A percentile compares a stretch with the other conserved stretches of the same genome.
Evolutionary conservation across 2,888 invertebrate species (phyloP).

Genomic region (Clanis bilineata): DNA sequence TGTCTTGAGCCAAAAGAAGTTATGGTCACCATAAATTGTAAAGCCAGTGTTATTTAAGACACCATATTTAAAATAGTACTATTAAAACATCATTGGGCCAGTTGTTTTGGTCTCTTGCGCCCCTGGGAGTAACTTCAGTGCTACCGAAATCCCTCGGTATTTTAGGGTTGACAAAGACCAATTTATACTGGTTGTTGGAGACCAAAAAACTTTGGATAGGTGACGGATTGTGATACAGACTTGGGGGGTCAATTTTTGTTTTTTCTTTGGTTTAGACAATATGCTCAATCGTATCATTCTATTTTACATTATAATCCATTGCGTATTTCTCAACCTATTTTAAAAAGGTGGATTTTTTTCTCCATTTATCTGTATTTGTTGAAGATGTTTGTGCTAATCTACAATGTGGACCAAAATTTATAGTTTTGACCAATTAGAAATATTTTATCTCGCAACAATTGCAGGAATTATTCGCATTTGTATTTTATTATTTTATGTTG

Average conservation of each 20-base stretch:
- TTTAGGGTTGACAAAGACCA: conserved; percentile 33
- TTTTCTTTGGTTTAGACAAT: no score
- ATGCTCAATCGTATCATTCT: no score
- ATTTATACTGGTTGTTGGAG: conserved; percentile 40
- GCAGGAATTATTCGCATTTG: no score
- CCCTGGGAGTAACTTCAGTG: background rate
- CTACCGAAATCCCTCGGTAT: conserved; percentile 4
- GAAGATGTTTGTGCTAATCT: no score
- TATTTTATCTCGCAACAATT: no score
- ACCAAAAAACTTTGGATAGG: conserved; percentile 54
- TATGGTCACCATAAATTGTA: conserved; percentile 71
- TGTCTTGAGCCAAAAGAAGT: conserved; percentile 70
- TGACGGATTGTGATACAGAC: background rate
- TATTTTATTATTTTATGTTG: no score
- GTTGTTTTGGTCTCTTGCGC: conserved; percentile 21
- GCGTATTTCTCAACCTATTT: no score
- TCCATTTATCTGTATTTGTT: no score
- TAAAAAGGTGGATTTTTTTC: no score
- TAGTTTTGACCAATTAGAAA: no score
- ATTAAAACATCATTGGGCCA: conserved; percentile 68
- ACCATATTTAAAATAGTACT: conserved; percentile 77
- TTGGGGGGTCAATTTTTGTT: background rate
- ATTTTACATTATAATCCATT: no score
- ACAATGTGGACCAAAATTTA: no score
- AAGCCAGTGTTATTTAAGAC: conserved; percentile 59